Evolutionary conservation across 2,797 vertebrate species (phyloP), one percentile per base, ranked within the genome.

Genomic region (Fringilla coelebs): DNA sequence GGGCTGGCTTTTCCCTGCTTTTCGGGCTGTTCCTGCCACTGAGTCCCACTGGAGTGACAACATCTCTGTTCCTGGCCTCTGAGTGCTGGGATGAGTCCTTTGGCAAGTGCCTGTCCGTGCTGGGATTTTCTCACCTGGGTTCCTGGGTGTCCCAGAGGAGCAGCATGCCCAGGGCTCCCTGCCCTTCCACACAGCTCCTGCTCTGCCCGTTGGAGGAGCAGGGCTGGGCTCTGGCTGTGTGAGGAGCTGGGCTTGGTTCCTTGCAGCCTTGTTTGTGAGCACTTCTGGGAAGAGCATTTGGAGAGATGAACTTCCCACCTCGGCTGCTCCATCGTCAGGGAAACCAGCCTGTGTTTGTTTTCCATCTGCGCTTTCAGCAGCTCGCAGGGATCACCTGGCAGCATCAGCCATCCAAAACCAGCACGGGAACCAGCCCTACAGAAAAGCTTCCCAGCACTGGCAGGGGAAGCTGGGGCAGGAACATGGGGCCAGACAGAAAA

Each of bases 341-440:
- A 43, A 43, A 4, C 9, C 73, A 10, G 70, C 57, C 63, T 3
- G 36, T 43, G 77, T 57, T 94, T 67, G 5, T 89, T 89, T 89
- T 48, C 94, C 90, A 58, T 80, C 90, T 52, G 66, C 61, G 90
- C 67, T 77, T 22, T 36, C 10, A 49, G 88, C 66, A 63, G 85
- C 93, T 88, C 3, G 1, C 45, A 62, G 65, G 80, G 79, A 75
- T 88, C 84, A 46, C 95, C 90, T 90, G 84, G 79, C 75, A 80
- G 41, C 29, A 45, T 1, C 73, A 63, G 68, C 84, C 58, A 7
- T 51, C 90, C 86, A 75, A 93, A 90, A 51, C 19, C 92, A 46
- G 14, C 85, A n/a, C 1, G 2, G 36, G 6, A 43, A 34, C 28
- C 40, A 6, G 22, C 4, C 5, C 63, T 46, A 88, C 31, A 20